A percentile compares a stretch with the other conserved stretches of the same genome.
phyloP scores from a whole-genome alignment of 1,140 invertebrate species.

The Temnothorax longispinosus region DNA sequence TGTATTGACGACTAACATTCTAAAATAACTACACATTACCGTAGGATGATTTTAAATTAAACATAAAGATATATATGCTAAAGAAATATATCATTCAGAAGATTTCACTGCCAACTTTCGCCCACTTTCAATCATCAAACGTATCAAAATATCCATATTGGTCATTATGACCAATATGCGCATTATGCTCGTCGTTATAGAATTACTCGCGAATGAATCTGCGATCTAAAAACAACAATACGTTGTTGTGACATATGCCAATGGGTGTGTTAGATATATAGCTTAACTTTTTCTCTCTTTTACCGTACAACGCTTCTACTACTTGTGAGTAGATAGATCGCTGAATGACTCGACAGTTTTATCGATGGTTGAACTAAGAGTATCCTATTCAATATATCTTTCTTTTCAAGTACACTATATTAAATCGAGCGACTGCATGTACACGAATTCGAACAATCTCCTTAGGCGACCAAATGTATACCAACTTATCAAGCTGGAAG shows the following conservation, averaged over 20 bases:
- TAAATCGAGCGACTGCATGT: constrained; percentile 46
- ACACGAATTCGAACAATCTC: constrained; percentile 37
- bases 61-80: background rate
- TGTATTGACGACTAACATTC: too few relatives aligned
- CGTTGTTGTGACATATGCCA: constrained; percentile 2
- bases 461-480: background rate
- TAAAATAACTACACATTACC: background rate
- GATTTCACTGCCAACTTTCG: background rate
- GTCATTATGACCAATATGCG: background rate
- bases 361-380: constrained; percentile 60
- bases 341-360: constrained; percentile 60
- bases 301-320: background rate
- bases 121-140: background rate
- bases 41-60: background rate
- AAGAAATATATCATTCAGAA: background rate
- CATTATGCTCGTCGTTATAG: background rate
- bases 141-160: constrained; percentile 11
- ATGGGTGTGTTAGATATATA: constrained; percentile 34
- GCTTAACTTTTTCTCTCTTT: constrained; percentile 14
- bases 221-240: constrained; percentile 45
- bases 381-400: background rate
- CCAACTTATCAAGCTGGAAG: too few relatives aligned
- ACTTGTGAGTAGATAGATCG: constrained; percentile 29
- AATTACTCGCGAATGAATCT: constrained; percentile 62
- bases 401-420: constrained; percentile 67